A percentile compares a stretch with the other conserved stretches of the same genome.
These are phyloP conservation scores for Microplitis manilae DNA, from an alignment of 2,888 invertebrate genomes.

Conservation along the genomic window DNA sequence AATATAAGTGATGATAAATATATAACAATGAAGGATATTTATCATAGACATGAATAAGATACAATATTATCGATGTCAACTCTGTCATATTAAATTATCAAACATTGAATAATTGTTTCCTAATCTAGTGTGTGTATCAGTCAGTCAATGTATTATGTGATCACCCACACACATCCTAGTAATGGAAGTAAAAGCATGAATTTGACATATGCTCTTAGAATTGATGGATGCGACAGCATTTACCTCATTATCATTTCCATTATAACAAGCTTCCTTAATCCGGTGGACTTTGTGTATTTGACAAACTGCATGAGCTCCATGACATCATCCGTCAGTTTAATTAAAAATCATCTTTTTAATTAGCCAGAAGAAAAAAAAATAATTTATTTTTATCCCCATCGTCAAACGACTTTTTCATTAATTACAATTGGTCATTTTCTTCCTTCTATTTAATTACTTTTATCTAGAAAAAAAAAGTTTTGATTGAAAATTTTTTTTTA, in stretches of 20 bases:
- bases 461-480: slow-evolving; percentile 1
- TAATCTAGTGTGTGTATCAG: slow-evolving; percentile 36
- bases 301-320: slow-evolving; percentile 51
- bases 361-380: background rate
- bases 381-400: background rate
- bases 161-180: background rate
- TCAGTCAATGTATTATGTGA: slow-evolving; percentile 26
- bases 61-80: background rate
- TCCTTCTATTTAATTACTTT: background rate
- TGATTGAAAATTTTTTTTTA: background rate
- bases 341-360: slow-evolving; percentile 15
- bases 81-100: slow-evolving; percentile 50
- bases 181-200: slow-evolving; percentile 22
- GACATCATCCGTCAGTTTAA: slow-evolving; percentile 44
- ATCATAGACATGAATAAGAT: slow-evolving; percentile 5
- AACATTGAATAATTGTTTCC: slow-evolving; percentile 58
- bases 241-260: slow-evolving; percentile 62
- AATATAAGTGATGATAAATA: background rate
- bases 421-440: slow-evolving; percentile 7
- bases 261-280: slow-evolving; percentile 58
- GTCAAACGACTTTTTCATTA: background rate
- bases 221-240: slow-evolving; percentile 62
- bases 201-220: slow-evolving; percentile 46
- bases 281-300: slow-evolving; percentile 42
- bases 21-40: background rate